Evolutionary conservation across 2,888 invertebrate genomes (phyloP).

Genomic region (Cybosia mesomella): DNA sequence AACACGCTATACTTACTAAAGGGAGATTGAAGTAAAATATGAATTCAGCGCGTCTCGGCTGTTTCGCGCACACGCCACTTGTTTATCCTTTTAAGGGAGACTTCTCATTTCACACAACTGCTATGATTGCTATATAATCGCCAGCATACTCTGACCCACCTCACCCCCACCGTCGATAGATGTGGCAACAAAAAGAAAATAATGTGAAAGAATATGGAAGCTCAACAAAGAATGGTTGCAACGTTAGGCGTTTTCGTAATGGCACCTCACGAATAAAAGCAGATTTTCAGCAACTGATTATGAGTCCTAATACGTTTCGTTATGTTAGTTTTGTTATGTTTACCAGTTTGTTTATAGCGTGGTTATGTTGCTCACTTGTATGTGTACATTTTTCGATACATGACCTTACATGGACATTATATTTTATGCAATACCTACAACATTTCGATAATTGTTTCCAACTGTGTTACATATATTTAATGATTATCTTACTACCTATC

Average conservation of each 20-base stretch:
- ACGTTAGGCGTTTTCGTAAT: conserved; percentile 72
- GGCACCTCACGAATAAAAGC: conserved; percentile 68
- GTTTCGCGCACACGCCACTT: conserved; percentile 85
- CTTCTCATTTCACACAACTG: conserved; percentile 84
- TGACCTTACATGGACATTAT: conserved; percentile 6
- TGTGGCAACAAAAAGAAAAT: conserved; percentile 34
- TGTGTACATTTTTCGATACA: conserved; percentile 11
- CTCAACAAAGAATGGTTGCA: conserved; percentile 61
- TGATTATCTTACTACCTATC: no score
- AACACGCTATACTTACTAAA: conserved; percentile 62
- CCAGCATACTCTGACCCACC: conserved; percentile 62
- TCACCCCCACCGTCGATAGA: conserved; percentile 39
- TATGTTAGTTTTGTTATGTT: conserved; percentile 63
- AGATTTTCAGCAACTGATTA: conserved; percentile 77
- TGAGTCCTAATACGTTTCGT: conserved; percentile 64
- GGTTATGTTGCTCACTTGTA: conserved; percentile 46
- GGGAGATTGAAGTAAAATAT: conserved; percentile 80
- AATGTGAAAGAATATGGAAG: conserved; percentile 48
- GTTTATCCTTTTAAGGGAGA: conserved; percentile 85
- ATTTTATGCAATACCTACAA: neutral
- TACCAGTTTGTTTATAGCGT: conserved; percentile 57
- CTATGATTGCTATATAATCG: conserved; percentile 83
- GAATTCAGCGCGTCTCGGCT: conserved; percentile 81
- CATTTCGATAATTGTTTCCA: no score
- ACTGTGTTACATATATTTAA: no score